phyloP scores from a whole-genome alignment of 2,797 vertebrate genomes.

The Sphenopsis melanotis region DNA sequence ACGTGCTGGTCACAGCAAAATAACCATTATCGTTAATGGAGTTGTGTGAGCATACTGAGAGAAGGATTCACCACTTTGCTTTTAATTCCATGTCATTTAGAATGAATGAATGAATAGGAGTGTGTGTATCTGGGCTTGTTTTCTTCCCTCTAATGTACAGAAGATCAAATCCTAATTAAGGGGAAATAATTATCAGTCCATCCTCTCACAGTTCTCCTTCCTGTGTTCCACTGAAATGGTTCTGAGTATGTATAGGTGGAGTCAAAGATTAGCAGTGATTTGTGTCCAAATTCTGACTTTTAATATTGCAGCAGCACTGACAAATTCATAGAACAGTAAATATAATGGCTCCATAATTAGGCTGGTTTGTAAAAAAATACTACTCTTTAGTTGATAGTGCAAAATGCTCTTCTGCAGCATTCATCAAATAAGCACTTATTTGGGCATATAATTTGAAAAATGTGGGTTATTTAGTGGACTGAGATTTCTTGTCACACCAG shows the following conservation, averaged over 20 bases:
- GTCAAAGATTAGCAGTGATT: slow-evolving; percentile 6
- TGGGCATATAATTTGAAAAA: slow-evolving; percentile 50
- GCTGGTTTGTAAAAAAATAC: slow-evolving; percentile 63
- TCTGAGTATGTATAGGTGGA: neutral
- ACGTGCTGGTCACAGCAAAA: slow-evolving; percentile 13
- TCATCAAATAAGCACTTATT: slow-evolving; percentile 66
- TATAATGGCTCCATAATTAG: slow-evolving; percentile 68
- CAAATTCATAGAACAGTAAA: slow-evolving; percentile 30
- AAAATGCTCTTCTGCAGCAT: slow-evolving; percentile 57
- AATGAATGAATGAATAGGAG: slow-evolving; percentile 30
- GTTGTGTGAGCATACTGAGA: neutral
- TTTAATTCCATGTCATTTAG: slow-evolving; percentile 43
- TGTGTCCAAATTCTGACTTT: slow-evolving; percentile 11
- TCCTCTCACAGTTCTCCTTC: neutral
- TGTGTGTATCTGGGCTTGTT: slow-evolving; percentile 18
- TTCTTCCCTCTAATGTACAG: slow-evolving; percentile 19
- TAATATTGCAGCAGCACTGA: slow-evolving; percentile 11
- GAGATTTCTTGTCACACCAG: slow-evolving; percentile 9
- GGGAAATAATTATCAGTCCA: neutral
- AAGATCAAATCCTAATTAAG: slow-evolving; percentile 41
- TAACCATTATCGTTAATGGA: slow-evolving; percentile 21
- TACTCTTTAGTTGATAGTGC: slow-evolving; percentile 51
- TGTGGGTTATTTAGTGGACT: slow-evolving; percentile 5
- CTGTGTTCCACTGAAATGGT: neutral
- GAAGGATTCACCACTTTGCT: neutral